phyloP scores from a whole-genome alignment of 1,140 invertebrate genomes.

The Pseudomyrmex gracilis region DNA sequence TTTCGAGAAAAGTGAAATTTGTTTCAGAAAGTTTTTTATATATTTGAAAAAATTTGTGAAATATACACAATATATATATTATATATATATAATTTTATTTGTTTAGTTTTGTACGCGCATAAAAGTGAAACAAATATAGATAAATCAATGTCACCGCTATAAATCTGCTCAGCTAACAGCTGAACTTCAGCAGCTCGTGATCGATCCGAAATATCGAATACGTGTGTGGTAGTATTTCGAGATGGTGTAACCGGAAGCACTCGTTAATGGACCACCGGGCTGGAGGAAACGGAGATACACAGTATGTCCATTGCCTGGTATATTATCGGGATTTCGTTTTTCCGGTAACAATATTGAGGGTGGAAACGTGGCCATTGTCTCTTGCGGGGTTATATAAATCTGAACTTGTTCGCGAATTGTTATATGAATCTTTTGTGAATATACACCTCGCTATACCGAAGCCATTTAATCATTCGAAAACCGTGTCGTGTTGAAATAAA shows the following conservation, averaged over 20 bases:
- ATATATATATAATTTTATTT: no score
- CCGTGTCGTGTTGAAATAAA: background rate
- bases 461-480: background rate
- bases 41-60: no score
- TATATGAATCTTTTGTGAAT: constrained; percentile 18
- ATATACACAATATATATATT: no score
- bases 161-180: background rate
- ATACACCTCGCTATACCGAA: background rate
- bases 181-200: background rate
- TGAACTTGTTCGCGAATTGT: constrained; percentile 29
- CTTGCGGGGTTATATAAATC: constrained; percentile 25
- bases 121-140: no score
- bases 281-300: constrained; percentile 49
- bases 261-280: constrained; percentile 34
- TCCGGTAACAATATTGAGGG: constrained; percentile 52
- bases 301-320: constrained; percentile 24
- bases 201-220: background rate
- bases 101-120: no score
- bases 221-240: background rate
- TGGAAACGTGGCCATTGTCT: constrained; percentile 46
- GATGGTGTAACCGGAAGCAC: constrained; percentile 36
- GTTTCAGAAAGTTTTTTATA: no score
- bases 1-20: no score
- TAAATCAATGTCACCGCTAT: background rate
- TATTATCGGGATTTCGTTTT: constrained; percentile 53